phyloP scores from a whole-genome alignment of 2,888 invertebrate genomes.

The Tetheella fluctuosa region DNA sequence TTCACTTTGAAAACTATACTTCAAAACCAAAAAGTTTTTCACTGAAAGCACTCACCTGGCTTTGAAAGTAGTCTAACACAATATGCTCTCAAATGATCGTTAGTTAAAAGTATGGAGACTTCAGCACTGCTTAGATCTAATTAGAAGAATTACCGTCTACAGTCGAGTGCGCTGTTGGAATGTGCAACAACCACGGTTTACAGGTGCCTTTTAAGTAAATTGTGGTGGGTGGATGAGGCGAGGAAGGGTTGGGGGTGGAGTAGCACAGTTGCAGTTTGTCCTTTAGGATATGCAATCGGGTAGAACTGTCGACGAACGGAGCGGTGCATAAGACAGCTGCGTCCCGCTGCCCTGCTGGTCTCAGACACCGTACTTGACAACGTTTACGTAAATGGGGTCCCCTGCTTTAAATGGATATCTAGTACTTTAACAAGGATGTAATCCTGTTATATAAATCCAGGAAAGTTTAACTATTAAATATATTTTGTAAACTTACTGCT shows the following conservation, averaged over 20 bases:
- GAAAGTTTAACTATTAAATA: too few relatives aligned
- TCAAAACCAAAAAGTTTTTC: neutral
- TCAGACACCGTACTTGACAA: slow-evolving; percentile 40
- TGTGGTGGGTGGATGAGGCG: slow-evolving; percentile 42
- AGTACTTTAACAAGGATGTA: too few relatives aligned
- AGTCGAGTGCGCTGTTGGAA: slow-evolving; percentile 40
- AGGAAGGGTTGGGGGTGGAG: slow-evolving; percentile 36
- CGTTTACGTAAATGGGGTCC: slow-evolving; percentile 22
- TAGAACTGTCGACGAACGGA: slow-evolving; percentile 49
- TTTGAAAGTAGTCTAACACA: neutral
- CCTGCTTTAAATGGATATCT: too few relatives aligned
- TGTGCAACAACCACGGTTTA: slow-evolving; percentile 34
- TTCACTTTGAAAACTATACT: neutral
- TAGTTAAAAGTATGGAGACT: neutral
- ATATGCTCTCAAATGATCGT: neutral
- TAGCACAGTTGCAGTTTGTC: slow-evolving; percentile 32
- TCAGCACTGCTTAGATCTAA: neutral
- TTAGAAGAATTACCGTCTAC: slow-evolving; percentile 24
- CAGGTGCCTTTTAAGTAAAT: slow-evolving; percentile 33
- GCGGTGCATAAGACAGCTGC: slow-evolving; percentile 57
- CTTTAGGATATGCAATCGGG: slow-evolving; percentile 44
- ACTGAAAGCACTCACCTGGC: neutral
- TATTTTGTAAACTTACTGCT: too few relatives aligned
- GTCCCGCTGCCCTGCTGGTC: slow-evolving; percentile 35
- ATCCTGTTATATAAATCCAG: too few relatives aligned